A percentile compares a stretch with the other conserved stretches of the same genome.
Evolutionary conservation across 2,888 invertebrate species (phyloP).

Genomic region (Aplocera efformata): DNA sequence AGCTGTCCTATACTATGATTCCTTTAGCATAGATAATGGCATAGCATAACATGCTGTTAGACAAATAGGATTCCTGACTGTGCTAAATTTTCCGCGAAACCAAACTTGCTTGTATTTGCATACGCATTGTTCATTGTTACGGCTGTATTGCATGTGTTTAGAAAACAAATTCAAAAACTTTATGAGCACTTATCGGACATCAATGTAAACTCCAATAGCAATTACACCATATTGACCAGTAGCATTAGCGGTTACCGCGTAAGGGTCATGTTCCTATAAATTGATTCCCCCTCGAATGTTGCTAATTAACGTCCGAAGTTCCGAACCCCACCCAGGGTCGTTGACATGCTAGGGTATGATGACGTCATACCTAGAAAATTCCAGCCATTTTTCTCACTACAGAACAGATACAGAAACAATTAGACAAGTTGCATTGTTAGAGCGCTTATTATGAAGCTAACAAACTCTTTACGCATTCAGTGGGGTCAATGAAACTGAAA

Average conservation of each 20-base stretch:
- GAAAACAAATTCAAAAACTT: conserved; percentile 5
- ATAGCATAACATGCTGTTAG: no score
- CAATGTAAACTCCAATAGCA: conserved; percentile 16
- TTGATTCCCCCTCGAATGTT: conserved; percentile 32
- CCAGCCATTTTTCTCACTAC: conserved; percentile 57
- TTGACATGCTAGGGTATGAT: conserved; percentile 45
- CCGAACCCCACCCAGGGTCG: conserved; percentile 37
- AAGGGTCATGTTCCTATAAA: conserved; percentile 31
- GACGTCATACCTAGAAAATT: conserved; percentile 46
- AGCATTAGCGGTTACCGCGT: conserved; percentile 18
- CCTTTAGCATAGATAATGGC: no score
- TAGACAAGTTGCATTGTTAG: conserved; percentile 57
- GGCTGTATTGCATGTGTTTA: neutral
- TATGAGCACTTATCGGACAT: conserved; percentile 2
- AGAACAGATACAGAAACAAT: conserved; percentile 57
- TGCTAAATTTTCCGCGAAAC: no score
- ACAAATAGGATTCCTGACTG: no score
- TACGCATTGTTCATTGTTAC: neutral
- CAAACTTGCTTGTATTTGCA: neutral
- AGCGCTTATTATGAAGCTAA: conserved; percentile 39
- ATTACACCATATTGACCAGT: conserved; percentile 27
- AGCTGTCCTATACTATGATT: no score
- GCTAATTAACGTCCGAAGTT: conserved; percentile 32
- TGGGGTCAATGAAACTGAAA: conserved; percentile 51
- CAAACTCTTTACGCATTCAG: conserved; percentile 39